Evolutionary conservation across 2,888 invertebrate genomes (phyloP).

Genomic region (Xylocampa areola): DNA sequence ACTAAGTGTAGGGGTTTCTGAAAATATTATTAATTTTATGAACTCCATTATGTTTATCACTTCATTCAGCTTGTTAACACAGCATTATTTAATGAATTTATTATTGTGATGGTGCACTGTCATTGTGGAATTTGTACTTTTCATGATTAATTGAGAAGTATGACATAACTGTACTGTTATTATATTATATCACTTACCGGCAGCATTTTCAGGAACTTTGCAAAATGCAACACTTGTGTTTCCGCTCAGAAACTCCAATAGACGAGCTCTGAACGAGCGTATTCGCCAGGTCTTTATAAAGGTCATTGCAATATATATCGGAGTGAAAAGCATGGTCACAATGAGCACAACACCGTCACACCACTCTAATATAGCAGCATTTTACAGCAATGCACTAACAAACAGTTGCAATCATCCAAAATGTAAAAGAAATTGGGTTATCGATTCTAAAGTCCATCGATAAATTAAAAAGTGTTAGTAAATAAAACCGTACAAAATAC

Average conservation of each 20-base stretch:
- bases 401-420: constrained; percentile 41
- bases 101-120: background rate
- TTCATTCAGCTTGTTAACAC: too few relatives aligned
- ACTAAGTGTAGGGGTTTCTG: constrained; percentile 88
- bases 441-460: constrained; percentile 85
- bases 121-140: background rate
- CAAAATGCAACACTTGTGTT: constrained; percentile 91
- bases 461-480: constrained; percentile 54
- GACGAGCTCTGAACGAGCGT: constrained; percentile 91
- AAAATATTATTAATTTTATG: constrained; percentile 53
- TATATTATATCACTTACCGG: constrained; percentile 69
- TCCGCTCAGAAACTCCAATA: constrained; percentile 90
- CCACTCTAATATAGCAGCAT: constrained; percentile 46
- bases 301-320: constrained; percentile 95
- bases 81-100: background rate
- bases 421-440: constrained; percentile 73
- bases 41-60: background rate
- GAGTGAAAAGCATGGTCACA: constrained; percentile 92
- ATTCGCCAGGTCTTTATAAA: constrained; percentile 95
- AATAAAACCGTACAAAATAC: constrained; percentile 49
- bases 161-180: constrained; percentile 18
- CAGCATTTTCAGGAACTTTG: constrained; percentile 88
- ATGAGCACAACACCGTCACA: constrained; percentile 36
- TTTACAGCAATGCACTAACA: constrained; percentile 30
- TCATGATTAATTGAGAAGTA: background rate